Base-by-base conservation (phyloP, 2,888 invertebrate species). In the Epiperipatus broadwayi region DNA sequence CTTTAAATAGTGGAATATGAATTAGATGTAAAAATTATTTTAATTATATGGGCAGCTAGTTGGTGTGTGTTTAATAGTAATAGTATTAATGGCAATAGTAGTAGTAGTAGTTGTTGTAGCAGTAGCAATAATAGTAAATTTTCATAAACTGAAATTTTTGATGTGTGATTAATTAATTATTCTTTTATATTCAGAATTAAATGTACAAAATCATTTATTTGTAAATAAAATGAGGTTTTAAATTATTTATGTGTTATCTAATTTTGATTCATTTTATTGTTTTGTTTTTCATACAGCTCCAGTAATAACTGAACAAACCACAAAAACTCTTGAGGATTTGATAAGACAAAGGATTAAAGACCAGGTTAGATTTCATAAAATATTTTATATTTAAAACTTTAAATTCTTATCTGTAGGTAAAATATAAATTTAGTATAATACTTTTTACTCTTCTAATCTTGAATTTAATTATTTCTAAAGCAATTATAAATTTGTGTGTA, bases 331-430 rank as follows among this genome's bases (percentile, higher is more conserved):
- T 32, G 93, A 95, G 61, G 81, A 84, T 47, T 72, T 93, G 10
- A 85, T 95, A n/a, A 71, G 64, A 46, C 81, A 78, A 53, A 68
- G 95, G 50, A 80, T 95, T 22, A 87, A 83, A 61, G 87, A 93
- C 53, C 56, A 62, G 52, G 60, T 59, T 32, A 28, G 30, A 5
- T 18, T 18, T 15, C 14, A 16, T n/a, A 3, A 14, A 16, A n/a
- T 12, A 39, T n/a, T 20, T 40, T 18, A 16, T 40, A 4, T 18
- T 21, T 16, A 15, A n/a, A 7, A n/a, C n/a, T n/a, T n/a, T n/a
- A n/a, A n/a, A n/a, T n/a, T n/a, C n/a, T n/a, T n/a, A n/a, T n/a
- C n/a, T n/a, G n/a, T n/a, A n/a, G n/a, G n/a, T n/a, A n/a, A n/a
- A n/a, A n/a, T n/a, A n/a, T n/a, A n/a, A n/a, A n/a, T n/a, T n/a